Evolutionary conservation across 2,113 vertebrate species (phyloP).

Genomic region (Apteryx mantelli): DNA sequence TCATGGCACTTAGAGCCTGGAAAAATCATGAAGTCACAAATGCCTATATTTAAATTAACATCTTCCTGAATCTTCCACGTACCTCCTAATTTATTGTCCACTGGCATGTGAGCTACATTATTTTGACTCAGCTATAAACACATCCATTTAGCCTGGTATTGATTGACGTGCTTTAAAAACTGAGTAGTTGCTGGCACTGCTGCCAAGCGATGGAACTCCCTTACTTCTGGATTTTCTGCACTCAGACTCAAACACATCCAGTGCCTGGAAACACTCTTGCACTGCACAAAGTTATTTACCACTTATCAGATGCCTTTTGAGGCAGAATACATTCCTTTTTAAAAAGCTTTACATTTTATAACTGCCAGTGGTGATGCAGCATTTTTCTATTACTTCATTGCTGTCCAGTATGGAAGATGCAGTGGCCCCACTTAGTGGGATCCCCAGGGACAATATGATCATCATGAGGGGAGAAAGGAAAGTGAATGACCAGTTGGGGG

Average conservation of each 20-base stretch:
- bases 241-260: not conserved
- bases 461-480: not conserved
- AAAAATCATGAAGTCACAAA: not conserved
- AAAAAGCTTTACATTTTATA: not conserved
- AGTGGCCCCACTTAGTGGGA: not conserved
- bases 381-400: not conserved
- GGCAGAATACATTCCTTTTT: not conserved
- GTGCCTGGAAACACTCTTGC: not conserved
- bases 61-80: not conserved
- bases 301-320: not conserved
- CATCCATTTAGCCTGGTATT: not conserved
- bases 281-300: not conserved
- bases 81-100: not conserved
- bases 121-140: not conserved
- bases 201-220: not conserved
- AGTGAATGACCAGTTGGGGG: not conserved
- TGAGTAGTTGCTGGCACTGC: not conserved
- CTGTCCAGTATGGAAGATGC: not conserved
- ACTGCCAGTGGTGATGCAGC: not conserved
- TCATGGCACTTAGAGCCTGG: not conserved
- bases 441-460: not conserved
- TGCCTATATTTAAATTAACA: not conserved
- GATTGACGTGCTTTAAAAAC: not conserved
- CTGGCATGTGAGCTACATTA: not conserved
- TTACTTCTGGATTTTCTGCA: not conserved